These are phyloP conservation scores for Gallinago solitaria DNA, from an alignment of 2,797 vertebrate species.

Conservation along the genomic window DNA sequence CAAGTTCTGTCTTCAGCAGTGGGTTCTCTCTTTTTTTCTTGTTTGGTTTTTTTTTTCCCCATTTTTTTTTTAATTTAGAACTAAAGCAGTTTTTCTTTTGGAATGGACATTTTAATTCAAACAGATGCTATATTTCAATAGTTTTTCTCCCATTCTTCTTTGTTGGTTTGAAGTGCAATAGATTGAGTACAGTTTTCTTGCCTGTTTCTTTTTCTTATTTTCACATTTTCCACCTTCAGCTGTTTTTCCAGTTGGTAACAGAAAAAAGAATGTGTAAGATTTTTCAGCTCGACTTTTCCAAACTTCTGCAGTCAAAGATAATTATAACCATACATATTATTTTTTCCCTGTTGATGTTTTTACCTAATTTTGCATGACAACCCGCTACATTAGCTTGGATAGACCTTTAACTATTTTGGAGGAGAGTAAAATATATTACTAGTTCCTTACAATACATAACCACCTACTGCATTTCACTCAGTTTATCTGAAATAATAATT, in stretches of 20 bases:
- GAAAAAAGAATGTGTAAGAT: not conserved
- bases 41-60: no score
- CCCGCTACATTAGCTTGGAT: not conserved
- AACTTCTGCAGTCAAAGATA: not conserved
- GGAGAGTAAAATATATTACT: not conserved
- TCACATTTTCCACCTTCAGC: not conserved
- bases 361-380: not conserved
- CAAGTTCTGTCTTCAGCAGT: not conserved
- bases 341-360: not conserved
- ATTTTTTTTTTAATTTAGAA: not conserved
- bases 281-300: not conserved
- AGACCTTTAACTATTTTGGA: not conserved
- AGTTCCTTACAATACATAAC: not conserved
- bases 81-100: not conserved
- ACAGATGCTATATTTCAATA: not conserved
- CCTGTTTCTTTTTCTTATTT: not conserved
- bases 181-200: not conserved
- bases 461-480: not conserved
- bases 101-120: not conserved
- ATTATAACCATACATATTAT: not conserved
- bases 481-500: not conserved
- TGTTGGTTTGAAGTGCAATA: not conserved
- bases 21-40: not conserved
- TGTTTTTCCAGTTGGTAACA: not conserved
- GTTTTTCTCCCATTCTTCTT: not conserved